A percentile compares a stretch with the other conserved stretches of the same genome.
phyloP scores from a whole-genome alignment of 2,888 invertebrate species.

The Calameuta pallipes region DNA sequence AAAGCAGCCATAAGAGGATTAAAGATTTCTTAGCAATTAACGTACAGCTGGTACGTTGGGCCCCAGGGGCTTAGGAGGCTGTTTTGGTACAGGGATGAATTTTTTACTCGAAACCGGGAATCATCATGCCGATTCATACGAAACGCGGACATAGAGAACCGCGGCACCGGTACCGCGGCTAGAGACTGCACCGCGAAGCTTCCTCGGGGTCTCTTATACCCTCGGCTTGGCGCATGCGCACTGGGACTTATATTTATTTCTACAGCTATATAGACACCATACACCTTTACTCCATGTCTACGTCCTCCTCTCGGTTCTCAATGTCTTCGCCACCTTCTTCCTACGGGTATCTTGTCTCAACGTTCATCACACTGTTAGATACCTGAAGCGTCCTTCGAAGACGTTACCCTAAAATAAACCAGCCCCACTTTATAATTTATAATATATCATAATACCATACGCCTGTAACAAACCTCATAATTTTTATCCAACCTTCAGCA shows the following conservation, averaged over 20 bases:
- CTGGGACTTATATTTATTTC: not conserved
- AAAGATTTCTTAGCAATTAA: not conserved
- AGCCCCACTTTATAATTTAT: not conserved
- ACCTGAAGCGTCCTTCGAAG: not conserved
- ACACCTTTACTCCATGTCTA: not conserved
- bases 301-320: not conserved
- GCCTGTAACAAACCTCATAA: not conserved
- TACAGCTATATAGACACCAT: not conserved
- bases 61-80: conserved; percentile 1
- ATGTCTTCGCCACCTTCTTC: not conserved
- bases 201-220: not conserved
- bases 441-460: not conserved
- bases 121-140: conserved; percentile 1
- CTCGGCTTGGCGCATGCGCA: conserved; percentile 2
- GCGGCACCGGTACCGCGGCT: conserved; percentile 9
- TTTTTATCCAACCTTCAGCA: not conserved
- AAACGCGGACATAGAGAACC: not conserved
- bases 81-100: not conserved
- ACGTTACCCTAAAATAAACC: not conserved
- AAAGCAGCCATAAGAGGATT: not conserved
- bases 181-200: not conserved
- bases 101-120: conserved; percentile 1
- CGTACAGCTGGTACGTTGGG: conserved; percentile 8
- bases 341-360: not conserved
- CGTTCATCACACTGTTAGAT: not conserved